Conservation (phyloP, 2,797 vertebrate genomes). For the Cossypha dichroa region DNA sequence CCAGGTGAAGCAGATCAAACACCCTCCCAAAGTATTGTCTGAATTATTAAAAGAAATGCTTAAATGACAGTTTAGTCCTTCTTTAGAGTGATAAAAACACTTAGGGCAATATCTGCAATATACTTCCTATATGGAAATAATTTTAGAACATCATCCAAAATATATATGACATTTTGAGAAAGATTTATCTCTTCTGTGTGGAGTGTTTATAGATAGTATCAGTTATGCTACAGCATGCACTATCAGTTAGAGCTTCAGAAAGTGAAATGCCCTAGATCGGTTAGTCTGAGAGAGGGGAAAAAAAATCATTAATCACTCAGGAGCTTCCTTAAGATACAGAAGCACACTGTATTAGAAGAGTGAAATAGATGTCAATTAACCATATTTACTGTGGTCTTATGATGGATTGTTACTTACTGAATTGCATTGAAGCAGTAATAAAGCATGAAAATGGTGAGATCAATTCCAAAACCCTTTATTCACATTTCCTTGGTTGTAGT, state of each 20-base stretch:
- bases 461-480: background rate
- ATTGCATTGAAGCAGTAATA: background rate
- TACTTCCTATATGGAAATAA: background rate
- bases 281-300: background rate
- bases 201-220: background rate
- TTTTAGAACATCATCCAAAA: background rate
- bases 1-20: background rate
- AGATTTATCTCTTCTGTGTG: background rate
- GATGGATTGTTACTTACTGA: background rate
- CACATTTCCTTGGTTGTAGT: background rate
- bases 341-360: background rate
- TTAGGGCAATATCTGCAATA: background rate
- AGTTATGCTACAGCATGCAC: background rate
- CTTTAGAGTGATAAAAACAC: background rate
- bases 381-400: background rate
- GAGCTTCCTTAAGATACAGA: background rate
- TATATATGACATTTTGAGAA: background rate
- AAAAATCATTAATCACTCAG: background rate
- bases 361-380: background rate
- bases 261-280: background rate
- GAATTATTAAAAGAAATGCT: background rate
- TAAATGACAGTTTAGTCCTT: background rate
- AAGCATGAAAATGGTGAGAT: background rate
- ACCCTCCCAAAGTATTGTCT: background rate
- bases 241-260: background rate